Base-by-base conservation (phyloP, 2,113 vertebrate species). In the Pelmatolapia mariae region DNA sequence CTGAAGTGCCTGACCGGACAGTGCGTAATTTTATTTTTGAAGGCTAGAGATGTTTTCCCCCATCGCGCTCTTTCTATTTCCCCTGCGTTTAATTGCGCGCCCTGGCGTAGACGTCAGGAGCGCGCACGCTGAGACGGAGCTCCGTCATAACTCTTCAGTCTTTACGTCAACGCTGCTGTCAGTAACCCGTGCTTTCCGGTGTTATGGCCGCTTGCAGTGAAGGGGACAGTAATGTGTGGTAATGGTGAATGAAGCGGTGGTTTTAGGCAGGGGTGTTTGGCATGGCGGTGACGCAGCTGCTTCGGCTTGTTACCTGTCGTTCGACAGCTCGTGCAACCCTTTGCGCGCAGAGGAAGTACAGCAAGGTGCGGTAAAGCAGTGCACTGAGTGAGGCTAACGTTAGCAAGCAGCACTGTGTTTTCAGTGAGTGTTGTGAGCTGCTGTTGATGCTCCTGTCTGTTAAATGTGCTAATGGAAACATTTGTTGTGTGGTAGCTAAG, bases 151-250 rank as follows among this genome's bases (percentile, higher is more conserved):
- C 9, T n/a, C 45, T 76, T 24, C 71, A 31, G 29, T 47, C 53
- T 7, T 22, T n/a, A 84, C 90, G 89, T 85, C 52, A 43, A 29
- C 36, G 36, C n/a, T 13, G 43, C 26, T 50, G 8, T 50, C 18
- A 61, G 68, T 10, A 19, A 22, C 16, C 8, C 43, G 36, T 78
- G 80, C 43, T 78, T 96, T 96, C 95, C 95, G 95, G 94, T 88
- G 85, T 93, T 89, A 96, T 97, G 96, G 95, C 96, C 29, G 94
- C 95, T 81, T 36, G n/a, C 93, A 83, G 22, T 24, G 85, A 45
- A 68, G 73, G 89, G 56, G 87, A 68, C 82, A 86, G 63, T 82
- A 19, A 36, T 90, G 86, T 73, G n/a, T n/a, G 54, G 4, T 38
- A 6, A 71, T 43, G 11, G 45, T 68, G 45, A 19, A 36, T 83